Conservation (phyloP, 1,140 invertebrate species). For the Ceratosolen fusciceps region DNA sequence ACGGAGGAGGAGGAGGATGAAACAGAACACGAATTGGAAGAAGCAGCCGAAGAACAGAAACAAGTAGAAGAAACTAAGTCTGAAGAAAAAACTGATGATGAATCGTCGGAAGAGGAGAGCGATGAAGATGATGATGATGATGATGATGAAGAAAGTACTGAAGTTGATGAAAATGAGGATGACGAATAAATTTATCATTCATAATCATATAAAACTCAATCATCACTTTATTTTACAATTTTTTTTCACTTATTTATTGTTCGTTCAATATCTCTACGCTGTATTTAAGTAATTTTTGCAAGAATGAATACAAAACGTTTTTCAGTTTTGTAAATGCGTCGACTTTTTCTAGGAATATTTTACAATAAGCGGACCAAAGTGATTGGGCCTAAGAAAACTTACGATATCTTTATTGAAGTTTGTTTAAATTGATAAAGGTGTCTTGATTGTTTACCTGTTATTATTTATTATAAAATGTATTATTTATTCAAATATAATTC, state of each 20-base stretch:
- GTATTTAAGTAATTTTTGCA: constrained; percentile 35
- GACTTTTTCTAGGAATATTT: constrained; percentile 47
- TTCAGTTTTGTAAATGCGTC: constrained; percentile 45
- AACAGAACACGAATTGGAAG: neutral
- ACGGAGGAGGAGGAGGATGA: constrained; percentile 23
- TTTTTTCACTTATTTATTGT: constrained; percentile 44
- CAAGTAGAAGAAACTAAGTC: constrained; percentile 15
- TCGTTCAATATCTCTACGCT: constrained; percentile 22
- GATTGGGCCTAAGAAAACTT: constrained; percentile 47
- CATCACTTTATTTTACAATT: constrained; percentile 35
- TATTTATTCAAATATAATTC: constrained; percentile 50
- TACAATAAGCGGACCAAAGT: constrained; percentile 47
- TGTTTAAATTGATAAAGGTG: constrained; percentile 40
- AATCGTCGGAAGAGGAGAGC: neutral
- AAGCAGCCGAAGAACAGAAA: neutral
- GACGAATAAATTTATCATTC: constrained; percentile 27
- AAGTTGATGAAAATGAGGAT: constrained; percentile 17
- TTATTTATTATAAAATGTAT: constrained; percentile 46
- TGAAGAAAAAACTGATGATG: constrained; percentile 14
- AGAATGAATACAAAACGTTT: constrained; percentile 30
- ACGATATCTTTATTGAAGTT: constrained; percentile 36
- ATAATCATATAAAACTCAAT: constrained; percentile 12
- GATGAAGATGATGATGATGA: constrained; percentile 23
- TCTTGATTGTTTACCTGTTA: constrained; percentile 34
- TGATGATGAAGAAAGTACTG: neutral